These are phyloP conservation scores for Ptychoptera contaminata DNA, from an alignment of 2,888 invertebrate genomes.

Conservation along the genomic window DNA sequence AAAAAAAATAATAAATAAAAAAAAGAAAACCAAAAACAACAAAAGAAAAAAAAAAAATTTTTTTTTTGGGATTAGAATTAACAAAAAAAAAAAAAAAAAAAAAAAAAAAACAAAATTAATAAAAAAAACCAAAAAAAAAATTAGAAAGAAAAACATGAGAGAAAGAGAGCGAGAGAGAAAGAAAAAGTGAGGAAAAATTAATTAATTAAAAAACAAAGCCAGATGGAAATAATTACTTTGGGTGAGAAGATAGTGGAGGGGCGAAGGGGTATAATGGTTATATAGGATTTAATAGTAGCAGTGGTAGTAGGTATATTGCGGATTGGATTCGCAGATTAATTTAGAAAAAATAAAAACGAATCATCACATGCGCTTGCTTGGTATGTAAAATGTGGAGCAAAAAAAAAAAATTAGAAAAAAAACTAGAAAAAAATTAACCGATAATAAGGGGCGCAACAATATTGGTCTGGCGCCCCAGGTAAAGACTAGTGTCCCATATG, in stretches of 20 bases:
- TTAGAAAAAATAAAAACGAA: no score
- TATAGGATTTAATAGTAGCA: no score
- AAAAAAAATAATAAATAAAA: conserved; percentile 7
- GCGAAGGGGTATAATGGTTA: no score
- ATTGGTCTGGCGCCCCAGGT: no score
- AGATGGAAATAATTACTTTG: not conserved
- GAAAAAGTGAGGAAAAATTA: not conserved
- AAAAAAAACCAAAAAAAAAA: not conserved
- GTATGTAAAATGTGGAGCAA: not conserved
- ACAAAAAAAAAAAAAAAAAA: conserved; percentile 4
- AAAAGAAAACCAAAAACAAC: conserved; percentile 5
- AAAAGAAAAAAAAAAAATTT: conserved; percentile 6
- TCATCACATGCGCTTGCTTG: no score
- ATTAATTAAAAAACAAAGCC: not conserved
- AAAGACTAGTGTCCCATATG: no score
- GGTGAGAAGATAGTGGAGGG: no score
- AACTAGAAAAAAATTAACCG: conserved; percentile 4
- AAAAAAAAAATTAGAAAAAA: not conserved
- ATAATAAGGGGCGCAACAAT: no score
- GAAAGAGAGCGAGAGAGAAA: conserved; percentile 1
- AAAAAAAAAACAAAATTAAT: not conserved
- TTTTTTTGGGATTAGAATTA: not conserved
- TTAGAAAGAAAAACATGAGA: not conserved
- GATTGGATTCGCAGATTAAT: no score
- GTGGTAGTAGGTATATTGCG: no score